A percentile compares a stretch with the other conserved stretches of the same genome.
Evolutionary conservation across 2,888 invertebrate species (phyloP).

Genomic region (Hoplodrina blanda): DNA sequence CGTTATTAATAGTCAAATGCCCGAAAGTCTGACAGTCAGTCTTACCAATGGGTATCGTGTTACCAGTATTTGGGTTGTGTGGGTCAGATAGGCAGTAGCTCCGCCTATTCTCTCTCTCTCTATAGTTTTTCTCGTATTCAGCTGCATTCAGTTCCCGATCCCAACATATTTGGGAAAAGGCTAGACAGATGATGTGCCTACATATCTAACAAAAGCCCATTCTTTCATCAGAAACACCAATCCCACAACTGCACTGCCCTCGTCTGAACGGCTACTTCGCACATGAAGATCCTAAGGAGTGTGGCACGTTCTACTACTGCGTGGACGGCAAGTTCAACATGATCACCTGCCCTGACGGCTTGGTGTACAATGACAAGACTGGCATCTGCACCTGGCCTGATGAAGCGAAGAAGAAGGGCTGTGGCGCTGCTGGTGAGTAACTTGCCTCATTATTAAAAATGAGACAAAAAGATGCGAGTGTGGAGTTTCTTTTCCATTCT

Average conservation of each 20-base stretch:
- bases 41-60: too few relatives aligned
- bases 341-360: constrained; percentile 96
- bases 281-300: constrained; percentile 94
- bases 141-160: too few relatives aligned
- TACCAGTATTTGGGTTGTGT: too few relatives aligned
- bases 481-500: too few relatives aligned
- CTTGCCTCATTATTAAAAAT: neutral
- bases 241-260: constrained; percentile 93
- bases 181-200: too few relatives aligned
- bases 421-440: constrained; percentile 93
- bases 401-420: constrained; percentile 96
- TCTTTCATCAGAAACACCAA: constrained; percentile 92
- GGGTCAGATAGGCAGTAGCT: too few relatives aligned
- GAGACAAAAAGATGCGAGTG: too few relatives aligned
- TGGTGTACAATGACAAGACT: constrained; percentile 96
- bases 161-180: too few relatives aligned
- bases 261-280: constrained; percentile 97
- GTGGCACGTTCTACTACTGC: constrained; percentile 97
- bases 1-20: too few relatives aligned
- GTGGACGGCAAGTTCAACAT: constrained; percentile 97
- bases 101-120: too few relatives aligned
- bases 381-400: constrained; percentile 98
- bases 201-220: neutral
- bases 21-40: too few relatives aligned
- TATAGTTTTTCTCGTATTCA: too few relatives aligned